Evolutionary conservation across 2,888 invertebrate genomes (phyloP), one percentile per base, ranked within the genome.

Genomic region (Ganaspis brasiliensis): DNA sequence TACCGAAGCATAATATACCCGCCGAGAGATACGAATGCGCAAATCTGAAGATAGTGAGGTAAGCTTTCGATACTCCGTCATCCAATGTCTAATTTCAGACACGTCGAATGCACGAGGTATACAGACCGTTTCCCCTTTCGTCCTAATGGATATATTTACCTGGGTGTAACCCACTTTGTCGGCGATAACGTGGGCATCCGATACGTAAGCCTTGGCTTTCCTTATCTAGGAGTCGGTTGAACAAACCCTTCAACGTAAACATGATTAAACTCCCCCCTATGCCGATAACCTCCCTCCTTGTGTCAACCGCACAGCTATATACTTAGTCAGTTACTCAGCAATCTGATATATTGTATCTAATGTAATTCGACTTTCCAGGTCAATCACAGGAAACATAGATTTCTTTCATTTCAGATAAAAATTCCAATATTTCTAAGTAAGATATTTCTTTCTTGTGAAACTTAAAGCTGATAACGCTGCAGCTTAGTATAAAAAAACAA

Each of bases 141-240:
- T 74, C 79, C 75, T 83, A 87, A 87, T 87, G 83, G 85, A 86
- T 87, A 86, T 83, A 85, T 86, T 85, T 86, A 85, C 84, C 84
- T 81, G 82, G 79, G 79, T 78, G 83, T 84, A 83, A 82, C 80
- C 81, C 75, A 81, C 82, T 87, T 87, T 84, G 79, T 82, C 81
- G 82, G 81, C 83, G 85, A 86, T 85, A 88, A 87, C 84, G 82
- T 72, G 81, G 77, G 75, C 80, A 78, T 72, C 71, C 75, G 75
- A 76, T 55, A 74, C 55, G 73, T 71, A 78, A 72, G 77, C 78
- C 81, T 67, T 10, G 24, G n/a, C 24, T 67, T 26, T 14, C 67
- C 45, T 45, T 45, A 45, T 67, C 67, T 67, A 9, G 24, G 14
- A 67, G 45, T 67, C 24, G 24, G 24, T 45, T 67, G 45, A 40